phyloP scores from a whole-genome alignment of 2,888 invertebrate species.

The Polietes domitor region DNA sequence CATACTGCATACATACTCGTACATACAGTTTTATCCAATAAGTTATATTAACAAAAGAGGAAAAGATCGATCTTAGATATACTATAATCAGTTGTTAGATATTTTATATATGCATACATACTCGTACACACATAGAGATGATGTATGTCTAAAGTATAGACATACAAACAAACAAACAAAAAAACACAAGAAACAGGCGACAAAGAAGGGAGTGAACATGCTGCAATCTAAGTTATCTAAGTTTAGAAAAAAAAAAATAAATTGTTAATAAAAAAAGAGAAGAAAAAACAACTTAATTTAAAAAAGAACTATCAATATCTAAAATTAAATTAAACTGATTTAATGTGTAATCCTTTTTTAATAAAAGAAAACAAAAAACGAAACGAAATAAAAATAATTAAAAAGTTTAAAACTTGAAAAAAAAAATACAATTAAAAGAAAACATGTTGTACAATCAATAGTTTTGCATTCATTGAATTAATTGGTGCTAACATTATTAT shows the following conservation, averaged over 20 bases:
- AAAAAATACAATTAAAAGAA: constrained; percentile 21
- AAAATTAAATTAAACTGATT: constrained; percentile 68
- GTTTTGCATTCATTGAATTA: constrained; percentile 76
- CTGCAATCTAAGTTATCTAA: constrained; percentile 55
- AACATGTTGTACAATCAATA: constrained; percentile 66
- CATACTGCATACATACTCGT: constrained; percentile 16
- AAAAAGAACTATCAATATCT: constrained; percentile 70
- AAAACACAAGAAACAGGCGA: constrained; percentile 13
- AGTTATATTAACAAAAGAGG: constrained; percentile 34
- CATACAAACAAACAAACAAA: neutral
- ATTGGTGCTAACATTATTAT: constrained; percentile 74
- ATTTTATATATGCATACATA: constrained; percentile 20
- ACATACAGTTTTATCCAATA: too few species aligned
- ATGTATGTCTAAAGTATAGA: neutral
- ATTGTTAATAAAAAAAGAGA: neutral
- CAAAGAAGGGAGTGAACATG: neutral
- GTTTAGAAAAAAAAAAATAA: constrained; percentile 32
- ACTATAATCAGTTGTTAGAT: constrained; percentile 29
- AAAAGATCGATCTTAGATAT: constrained; percentile 35
- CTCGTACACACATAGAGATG: neutral
- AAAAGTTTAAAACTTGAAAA: constrained; percentile 34
- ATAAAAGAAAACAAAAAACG: too few species aligned
- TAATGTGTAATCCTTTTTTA: constrained; percentile 26
- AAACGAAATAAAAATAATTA: neutral
- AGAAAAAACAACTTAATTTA: constrained; percentile 67